Evolutionary conservation across 2,888 invertebrate genomes (phyloP).

Genomic region (Abrostola tripartita): DNA sequence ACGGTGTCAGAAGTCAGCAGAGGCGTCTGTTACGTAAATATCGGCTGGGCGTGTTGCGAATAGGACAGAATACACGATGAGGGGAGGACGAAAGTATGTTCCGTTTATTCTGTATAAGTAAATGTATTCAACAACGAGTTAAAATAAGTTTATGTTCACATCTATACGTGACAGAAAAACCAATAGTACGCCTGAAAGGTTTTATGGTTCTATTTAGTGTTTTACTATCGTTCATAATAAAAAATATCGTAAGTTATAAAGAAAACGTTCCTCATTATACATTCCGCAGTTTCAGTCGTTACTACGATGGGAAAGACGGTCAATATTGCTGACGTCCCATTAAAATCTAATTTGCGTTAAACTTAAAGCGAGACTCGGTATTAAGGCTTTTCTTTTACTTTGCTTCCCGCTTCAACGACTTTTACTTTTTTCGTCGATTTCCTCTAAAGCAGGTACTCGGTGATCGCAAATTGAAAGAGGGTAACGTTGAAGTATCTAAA

Average conservation of each 20-base stretch:
- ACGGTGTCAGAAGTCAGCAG: conserved; percentile 81
- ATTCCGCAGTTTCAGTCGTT: conserved; percentile 53
- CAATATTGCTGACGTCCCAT: conserved; percentile 69
- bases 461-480: conserved; percentile 44
- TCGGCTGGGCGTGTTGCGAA: conserved; percentile 85
- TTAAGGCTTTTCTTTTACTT: conserved; percentile 67
- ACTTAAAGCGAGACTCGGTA: conserved; percentile 64
- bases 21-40: conserved; percentile 85
- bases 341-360: conserved; percentile 74
- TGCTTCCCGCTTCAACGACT: conserved; percentile 54
- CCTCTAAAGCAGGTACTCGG: conserved; percentile 32
- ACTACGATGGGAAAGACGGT: conserved; percentile 57
- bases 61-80: conserved; percentile 86
- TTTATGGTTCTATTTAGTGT: conserved; percentile 29
- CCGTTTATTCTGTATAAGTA: conserved; percentile 76
- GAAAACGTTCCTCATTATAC: conserved; percentile 59
- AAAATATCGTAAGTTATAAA: conserved; percentile 56
- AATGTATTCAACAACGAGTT: conserved; percentile 76
- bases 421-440: conserved; percentile 44
- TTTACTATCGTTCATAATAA: conserved; percentile 21
- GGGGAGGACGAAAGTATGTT: conserved; percentile 75
- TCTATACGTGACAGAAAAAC: conserved; percentile 63
- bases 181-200: conserved; percentile 37
- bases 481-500: conserved; percentile 25
- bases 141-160: conserved; percentile 75